Base-by-base conservation (phyloP, 1,140 invertebrate genomes). In the Papilio xuthus region DNA sequence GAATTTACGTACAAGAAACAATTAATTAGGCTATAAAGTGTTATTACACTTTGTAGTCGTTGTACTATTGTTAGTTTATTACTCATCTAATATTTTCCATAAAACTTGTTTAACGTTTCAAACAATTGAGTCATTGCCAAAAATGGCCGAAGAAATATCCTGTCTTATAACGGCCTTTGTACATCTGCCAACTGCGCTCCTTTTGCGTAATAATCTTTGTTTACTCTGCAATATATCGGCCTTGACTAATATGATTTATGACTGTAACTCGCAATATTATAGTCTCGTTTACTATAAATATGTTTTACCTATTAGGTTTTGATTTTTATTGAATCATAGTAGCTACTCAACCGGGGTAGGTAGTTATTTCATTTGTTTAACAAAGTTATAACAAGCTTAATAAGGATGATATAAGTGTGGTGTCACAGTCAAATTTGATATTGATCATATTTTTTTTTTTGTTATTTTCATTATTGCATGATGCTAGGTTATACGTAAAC, bases 201-300 rank as follows among this genome's bases (percentile, higher is more conserved):
- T 67, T 67, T 67, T 67, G 60, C 60, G 60, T 67, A 67, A 67
- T 67, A 67, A 10, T 28, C 28, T 67, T 67, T 67, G 60, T 67
- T 67, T 67, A 67, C 26, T 32, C 60, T 28, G 60, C 12, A 32
- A 67, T 26, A 67, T 67, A 67, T 67, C 60, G 60, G 60, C 60
- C 60, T 67, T 67, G 60, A 67, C 26, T 67, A 67, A 67, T 32
- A 28, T 32, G 26, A 67, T 67, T 28, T 67, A 67, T 67, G 60
- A 67, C 60, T 67, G 13, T 67, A 67, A 4, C 12, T 12, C 60
- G 60, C 26, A 32, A 28, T 18, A 0, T 63, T 56, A 56, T 56
- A 56, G 15, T 23, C 8, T 20, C n/a, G 9, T 67, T 15, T 67
- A 67, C 26, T 67, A 32, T 28, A 28, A 28, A 67, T 67, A 18